Base-by-base conservation (phyloP, 2,888 invertebrate species). In the Metellina segmentata region DNA sequence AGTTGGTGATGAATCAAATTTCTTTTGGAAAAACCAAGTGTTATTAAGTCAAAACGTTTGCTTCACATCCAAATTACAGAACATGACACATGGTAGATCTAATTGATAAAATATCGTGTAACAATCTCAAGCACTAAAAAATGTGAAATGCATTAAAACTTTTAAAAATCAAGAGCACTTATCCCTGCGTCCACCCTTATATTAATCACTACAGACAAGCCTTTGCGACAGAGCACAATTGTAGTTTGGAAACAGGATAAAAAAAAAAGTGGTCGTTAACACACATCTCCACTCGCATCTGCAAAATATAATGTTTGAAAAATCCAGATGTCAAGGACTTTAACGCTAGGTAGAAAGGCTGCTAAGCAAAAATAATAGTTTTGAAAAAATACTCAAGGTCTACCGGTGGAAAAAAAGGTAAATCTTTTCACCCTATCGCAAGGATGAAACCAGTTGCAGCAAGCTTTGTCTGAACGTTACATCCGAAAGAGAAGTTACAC, bases 281-380 rank as follows among this genome's bases (percentile, higher is more conserved):
- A 61, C 61, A 61, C 61, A 61, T 61, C 61, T 61, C 7, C 61
- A 61, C 34, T 34, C 34, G 77, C 77, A 51, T 52, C 51, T 52
- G 51, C 52, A 77, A 77, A 77, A 77, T 49, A 49, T 77, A 51
- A 34, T 79, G 79, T 79, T 79, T 79, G 61, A 79, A 79, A 77
- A 79, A 61, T 79, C 61, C 20, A 79, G 79, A 79, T 79, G 79
- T 61, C 79, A 79, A 79, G 79, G 79, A 79, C 61, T 79, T 61
- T 16, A 61, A 61, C 61, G 61, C 61, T 16, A 61, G 61, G 61
- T 61, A 61, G 61, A 61, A 61, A 61, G 61, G 61, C 61, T 61
- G 61, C 61, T 11, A 61, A 16, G 11, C 61, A 79, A 79, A 61
- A 20, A 79, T 20, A 19, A 51, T 52, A 61, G 16, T 20, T 61